Conservation (phyloP, 2,888 invertebrate genomes). For the Phaedon cochleariae region DNA sequence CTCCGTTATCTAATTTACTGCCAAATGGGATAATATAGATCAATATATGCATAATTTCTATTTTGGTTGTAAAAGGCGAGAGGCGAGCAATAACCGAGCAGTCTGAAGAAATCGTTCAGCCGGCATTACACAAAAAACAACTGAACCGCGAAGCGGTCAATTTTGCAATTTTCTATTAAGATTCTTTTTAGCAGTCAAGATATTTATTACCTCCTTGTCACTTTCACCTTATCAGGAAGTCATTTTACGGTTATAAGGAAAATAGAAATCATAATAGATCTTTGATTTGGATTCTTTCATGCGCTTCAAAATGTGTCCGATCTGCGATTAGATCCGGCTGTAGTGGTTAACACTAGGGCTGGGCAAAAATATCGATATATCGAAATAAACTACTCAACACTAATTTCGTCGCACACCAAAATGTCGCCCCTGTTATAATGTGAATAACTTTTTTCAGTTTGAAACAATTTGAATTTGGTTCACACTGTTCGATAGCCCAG, state of each 20-base stretch:
- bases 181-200: neutral
- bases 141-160: constrained; percentile 22
- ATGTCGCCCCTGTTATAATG: too few species aligned
- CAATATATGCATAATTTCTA: neutral
- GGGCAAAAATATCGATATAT: too few species aligned
- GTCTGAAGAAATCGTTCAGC: neutral
- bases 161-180: neutral
- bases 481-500: too few species aligned
- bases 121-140: constrained; percentile 30
- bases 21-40: too few species aligned
- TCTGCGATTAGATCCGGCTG: too few species aligned
- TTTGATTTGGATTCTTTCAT: neutral
- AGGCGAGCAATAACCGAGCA: too few species aligned
- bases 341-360: too few species aligned
- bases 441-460: too few species aligned
- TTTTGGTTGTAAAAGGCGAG: neutral
- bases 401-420: too few species aligned
- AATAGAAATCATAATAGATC: neutral
- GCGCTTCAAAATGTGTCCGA: neutral
- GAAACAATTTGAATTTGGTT: too few species aligned
- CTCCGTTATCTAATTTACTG: too few species aligned
- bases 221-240: neutral
- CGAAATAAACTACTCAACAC: too few species aligned
- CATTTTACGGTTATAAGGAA: neutral
- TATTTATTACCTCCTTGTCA: neutral